Percentiles rank a stretch among this genome's conserved stretches.
phyloP scores from a whole-genome alignment of 2,113 vertebrate genomes.

The Myodes glareolus region DNA sequence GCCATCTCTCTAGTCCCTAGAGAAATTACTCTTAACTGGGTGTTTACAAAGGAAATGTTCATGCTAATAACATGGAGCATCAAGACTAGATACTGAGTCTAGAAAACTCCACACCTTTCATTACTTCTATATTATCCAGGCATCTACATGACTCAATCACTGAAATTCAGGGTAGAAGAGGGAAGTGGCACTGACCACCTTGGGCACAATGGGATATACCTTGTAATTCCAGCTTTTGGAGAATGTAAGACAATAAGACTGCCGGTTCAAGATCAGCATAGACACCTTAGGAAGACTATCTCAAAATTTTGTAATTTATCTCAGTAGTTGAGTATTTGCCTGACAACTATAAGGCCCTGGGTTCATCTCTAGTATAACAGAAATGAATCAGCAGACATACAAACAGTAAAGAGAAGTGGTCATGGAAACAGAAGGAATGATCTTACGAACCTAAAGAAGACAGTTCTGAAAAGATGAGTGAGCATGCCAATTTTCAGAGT shows the following conservation, averaged over 20 bases:
- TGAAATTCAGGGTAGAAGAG: background rate
- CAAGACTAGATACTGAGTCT: background rate
- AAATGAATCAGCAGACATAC: background rate
- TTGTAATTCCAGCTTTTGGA: background rate
- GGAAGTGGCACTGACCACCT: background rate
- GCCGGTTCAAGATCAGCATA: no score
- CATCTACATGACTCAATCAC: background rate
- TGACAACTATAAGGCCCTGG: background rate
- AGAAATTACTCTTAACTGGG: background rate
- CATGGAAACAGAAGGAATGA: background rate
- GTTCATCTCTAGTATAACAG: background rate
- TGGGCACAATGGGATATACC: no score
- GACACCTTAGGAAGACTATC: background rate
- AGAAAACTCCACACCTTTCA: background rate
- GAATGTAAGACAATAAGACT: background rate
- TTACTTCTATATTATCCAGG: background rate
- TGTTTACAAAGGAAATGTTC: slow-evolving; percentile 10
- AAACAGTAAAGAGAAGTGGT: background rate
- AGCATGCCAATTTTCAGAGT: background rate
- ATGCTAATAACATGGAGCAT: background rate
- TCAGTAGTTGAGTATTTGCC: background rate
- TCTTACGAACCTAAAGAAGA: background rate
- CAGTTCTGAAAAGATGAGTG: slow-evolving; percentile 1
- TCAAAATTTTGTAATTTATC: background rate
- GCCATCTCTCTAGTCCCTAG: background rate